Evolutionary conservation across 2,888 invertebrate genomes (phyloP), one percentile per base, ranked within the genome.

Genomic region (Meandrusa payeni): DNA sequence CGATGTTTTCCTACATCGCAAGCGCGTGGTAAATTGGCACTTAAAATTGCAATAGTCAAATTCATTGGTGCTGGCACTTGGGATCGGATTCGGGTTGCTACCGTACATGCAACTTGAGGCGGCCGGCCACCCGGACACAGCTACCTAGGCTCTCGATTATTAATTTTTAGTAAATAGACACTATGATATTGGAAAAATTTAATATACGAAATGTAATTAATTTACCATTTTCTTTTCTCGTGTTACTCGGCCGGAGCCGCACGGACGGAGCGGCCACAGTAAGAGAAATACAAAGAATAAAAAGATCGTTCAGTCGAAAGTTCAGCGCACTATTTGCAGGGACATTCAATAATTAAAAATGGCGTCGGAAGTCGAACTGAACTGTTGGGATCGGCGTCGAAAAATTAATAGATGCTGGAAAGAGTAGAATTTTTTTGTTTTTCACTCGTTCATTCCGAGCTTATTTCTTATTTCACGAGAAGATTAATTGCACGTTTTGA

Each of bases 291-390:
- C 9, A 12, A 26, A 26, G n/a, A 22, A 24, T 5, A 2, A 27
- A 27, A 23, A 7, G 13, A 27, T 5, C 9, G 23, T 15, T 1
- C 12, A 24, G 23, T 5, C 11, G n/a, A n/a, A n/a, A n/a, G n/a
- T n/a, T n/a, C 3, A 17, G 17, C 10, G 4, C 39, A 40, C 31
- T 31, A 32, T 24, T 32, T 19, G 23, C 31, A 9, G 31, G 24
- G 31, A 40, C 31, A 26, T 40, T 40, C 40, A 40, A 32, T 40
- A 40, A 40, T 40, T 40, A 40, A 40, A 40, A 40, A 40, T 40
- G 31, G 31, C 40, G 24, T 15, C 24, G 13, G 9, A 12, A 15
- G 9, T 24, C 13, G 24, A 5, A 40, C 31, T 31, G 31, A 17
- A 38, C 22, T 15, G 39, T 39, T 29, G 23, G 39, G 39, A 31